Base-by-base conservation (phyloP, 2,113 vertebrate species). In the Mellivora capensis region DNA sequence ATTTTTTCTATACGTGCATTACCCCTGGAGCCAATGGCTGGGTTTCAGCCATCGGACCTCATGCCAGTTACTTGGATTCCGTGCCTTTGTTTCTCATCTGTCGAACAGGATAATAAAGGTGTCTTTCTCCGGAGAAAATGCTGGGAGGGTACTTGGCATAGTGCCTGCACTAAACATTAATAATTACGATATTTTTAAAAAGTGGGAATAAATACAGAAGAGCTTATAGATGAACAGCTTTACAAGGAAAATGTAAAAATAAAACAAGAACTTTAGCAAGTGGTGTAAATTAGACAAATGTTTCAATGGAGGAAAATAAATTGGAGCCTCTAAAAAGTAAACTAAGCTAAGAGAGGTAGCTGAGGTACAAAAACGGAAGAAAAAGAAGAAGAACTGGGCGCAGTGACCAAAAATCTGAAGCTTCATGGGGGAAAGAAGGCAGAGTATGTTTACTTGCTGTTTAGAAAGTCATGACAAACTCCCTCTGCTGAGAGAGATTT, bases 391-490 rank as follows among this genome's bases (percentile, higher is more conserved):
- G 27, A 61, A 44, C n/a, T 49, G 39, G 37, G 52, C 18, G 34
- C n/a, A 37, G 42, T 87, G 49, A 52, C 34, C 57, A 80, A 23
- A 90, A 84, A 37, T 31, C 61, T 59, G 69, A 83, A 80, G 52
- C 23, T 61, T 81, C 34, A 9, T 5, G 18, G 17, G 23, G 7
- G 23, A 23, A 25, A n/a, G n/a, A n/a, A 25, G 20, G 12, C 64
- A 57, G 9, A 29, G 12, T 12, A 29, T 52, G 62, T 94, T 93
- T 85, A 44, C 61, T 61, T 4, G 17, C 67, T 82, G 0, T 82
- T 94, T 85, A 74, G 96, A 79, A 91, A 97, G 84, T 71, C 77
- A 59, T 69, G 85, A 82, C 77, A 95, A 86, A 80, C 49, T 94
- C 77, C 18, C 47, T 86, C 67, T 61, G 42, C 80, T 76, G 80